Evolutionary conservation across 2,113 vertebrate species (phyloP), one percentile per base, ranked within the genome.

Genomic region (Scalopus aquaticus): DNA sequence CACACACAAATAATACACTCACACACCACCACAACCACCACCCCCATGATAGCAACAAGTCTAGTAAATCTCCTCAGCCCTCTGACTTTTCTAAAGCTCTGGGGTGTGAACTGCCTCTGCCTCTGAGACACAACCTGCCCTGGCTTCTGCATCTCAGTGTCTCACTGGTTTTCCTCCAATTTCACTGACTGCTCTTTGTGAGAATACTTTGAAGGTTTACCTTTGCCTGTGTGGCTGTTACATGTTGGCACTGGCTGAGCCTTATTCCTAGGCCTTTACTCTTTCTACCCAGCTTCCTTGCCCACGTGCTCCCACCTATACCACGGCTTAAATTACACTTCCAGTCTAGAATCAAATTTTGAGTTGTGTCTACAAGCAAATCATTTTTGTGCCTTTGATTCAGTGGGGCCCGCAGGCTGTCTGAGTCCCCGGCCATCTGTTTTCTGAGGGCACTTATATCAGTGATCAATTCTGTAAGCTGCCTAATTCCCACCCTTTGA

Each of bases 171-270:
- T 42, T 2, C 58, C 35, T 84, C 19, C 2, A 4, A 37, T 60
- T 65, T 54, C n/a, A 9, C 69, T 62, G 32, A 74, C 37, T 74
- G 30, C 12, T 37, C 39, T 51, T 67, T 62, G 49, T 82, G 76
- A 65, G 39, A 26, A 35, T 82, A 58, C 46, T 72, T 46, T 37
- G 44, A 13, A n/a, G 13, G 16, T 84, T 80, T 58, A 0, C 46
- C 49, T 65, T 60, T n/a, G 9, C 32, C 60, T 3, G 0, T 0
- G 0, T 51, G 72, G 9, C 9, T 62, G 67, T 60, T 35, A 3
- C 15, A 0, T 6, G 10, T 20, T 73, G 13, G 10, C 24, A 7
- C 32, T 35, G 60, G 51, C 60, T 69, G 28, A 49, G 20, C 9
- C 42, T 7, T 26, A 10, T 7, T 46, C 54, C 46, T 42, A 8